Percentiles rank a stretch among this genome's conserved stretches.
Conservation (phyloP, 2,888 invertebrate genomes). For the Subacronicta megacephala region DNA sequence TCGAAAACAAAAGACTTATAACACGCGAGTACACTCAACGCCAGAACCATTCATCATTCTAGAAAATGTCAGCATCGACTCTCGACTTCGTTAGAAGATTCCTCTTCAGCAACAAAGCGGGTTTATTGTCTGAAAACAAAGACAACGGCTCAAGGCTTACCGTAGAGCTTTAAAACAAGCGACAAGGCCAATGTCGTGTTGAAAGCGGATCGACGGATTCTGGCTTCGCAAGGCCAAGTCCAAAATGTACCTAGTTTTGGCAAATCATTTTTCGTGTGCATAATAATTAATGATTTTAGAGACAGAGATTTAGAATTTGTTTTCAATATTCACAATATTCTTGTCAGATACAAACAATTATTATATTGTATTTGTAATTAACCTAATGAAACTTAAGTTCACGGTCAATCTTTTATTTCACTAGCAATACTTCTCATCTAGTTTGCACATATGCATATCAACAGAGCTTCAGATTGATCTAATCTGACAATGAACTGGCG, state of each 20-base stretch:
- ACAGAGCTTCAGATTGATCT: slow-evolving; percentile 31
- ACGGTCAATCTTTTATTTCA: slow-evolving; percentile 6
- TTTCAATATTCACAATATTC: no score
- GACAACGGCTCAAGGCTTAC: slow-evolving; percentile 76
- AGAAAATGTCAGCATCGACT: slow-evolving; percentile 60
- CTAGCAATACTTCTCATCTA: slow-evolving; percentile 15
- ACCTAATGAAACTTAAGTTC: no score
- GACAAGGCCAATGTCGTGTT: slow-evolving; percentile 56
- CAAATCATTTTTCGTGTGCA: slow-evolving; percentile 15
- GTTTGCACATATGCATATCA: slow-evolving; percentile 27
- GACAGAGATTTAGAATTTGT: no score
- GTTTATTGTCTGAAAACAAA: slow-evolving; percentile 85
- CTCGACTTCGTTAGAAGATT: slow-evolving; percentile 67
- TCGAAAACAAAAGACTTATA: slow-evolving; percentile 57
- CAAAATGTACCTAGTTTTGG: slow-evolving; percentile 26
- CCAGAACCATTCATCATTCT: slow-evolving; percentile 77
- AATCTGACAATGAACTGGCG: slow-evolving; percentile 49
- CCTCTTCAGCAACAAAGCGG: slow-evolving; percentile 79
- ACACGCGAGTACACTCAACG: slow-evolving; percentile 75
- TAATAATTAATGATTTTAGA: slow-evolving; percentile 17
- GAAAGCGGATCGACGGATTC: slow-evolving; percentile 44
- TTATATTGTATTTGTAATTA: no score
- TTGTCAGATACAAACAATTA: no score
- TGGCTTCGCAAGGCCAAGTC: slow-evolving; percentile 22
- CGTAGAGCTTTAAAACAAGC: slow-evolving; percentile 66